Conservation (phyloP, 2,797 vertebrate species). For the Pipistrellus pipistrellus region DNA sequence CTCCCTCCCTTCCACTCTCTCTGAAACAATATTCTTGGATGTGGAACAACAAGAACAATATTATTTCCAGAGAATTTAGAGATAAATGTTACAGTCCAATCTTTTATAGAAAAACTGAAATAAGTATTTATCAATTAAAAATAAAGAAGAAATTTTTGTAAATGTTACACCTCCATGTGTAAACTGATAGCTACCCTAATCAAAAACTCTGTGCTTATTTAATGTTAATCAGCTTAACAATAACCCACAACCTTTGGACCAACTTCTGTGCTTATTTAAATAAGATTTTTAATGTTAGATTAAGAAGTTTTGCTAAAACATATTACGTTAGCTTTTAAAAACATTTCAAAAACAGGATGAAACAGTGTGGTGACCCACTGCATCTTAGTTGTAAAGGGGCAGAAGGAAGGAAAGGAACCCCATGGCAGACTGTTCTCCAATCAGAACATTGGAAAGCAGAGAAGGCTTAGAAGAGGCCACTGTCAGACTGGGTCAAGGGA, state of each 20-base stretch:
- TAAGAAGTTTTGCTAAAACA: not conserved
- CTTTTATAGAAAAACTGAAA: constrained; percentile 37
- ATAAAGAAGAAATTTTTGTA: not conserved
- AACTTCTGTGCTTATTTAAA: not conserved
- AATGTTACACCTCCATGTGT: not conserved
- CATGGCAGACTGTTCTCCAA: not conserved
- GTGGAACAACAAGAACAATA: not conserved
- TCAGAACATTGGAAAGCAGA: not conserved
- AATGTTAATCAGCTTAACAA: no score
- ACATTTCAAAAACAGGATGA: not conserved
- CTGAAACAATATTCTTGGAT: no score
- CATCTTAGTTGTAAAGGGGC: not conserved
- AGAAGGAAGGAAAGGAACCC: not conserved
- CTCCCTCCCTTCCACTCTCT: no score
- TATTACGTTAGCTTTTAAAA: constrained; percentile 1
- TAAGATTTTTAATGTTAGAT: not conserved
- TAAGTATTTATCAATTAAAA: constrained; percentile 17
- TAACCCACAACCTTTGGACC: no score
- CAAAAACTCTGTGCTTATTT: constrained; percentile 2
- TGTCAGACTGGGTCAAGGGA: not conserved
- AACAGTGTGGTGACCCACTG: not conserved
- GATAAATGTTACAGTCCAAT: not conserved
- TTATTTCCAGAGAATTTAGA: constrained; percentile 21
- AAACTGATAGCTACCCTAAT: not conserved
- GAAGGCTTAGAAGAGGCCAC: not conserved